Percentiles rank a stretch among this genome's conserved stretches.
phyloP scores from a whole-genome alignment of 2,797 vertebrate genomes.

The Sebastiscus albofasciatus region DNA sequence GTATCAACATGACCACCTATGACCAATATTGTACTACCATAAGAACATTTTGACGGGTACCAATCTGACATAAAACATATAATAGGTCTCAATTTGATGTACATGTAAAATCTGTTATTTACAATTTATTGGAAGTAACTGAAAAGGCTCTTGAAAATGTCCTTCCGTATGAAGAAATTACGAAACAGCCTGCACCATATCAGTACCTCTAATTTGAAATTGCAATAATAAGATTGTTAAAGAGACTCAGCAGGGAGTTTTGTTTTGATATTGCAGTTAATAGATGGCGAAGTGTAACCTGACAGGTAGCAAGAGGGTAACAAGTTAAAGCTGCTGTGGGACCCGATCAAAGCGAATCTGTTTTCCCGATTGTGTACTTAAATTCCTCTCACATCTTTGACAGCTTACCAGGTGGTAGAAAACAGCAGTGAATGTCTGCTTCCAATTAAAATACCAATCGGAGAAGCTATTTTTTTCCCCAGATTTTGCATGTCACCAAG shows the following conservation, averaged over 20 bases:
- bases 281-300: constrained; percentile 6
- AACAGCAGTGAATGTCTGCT: constrained; percentile 28
- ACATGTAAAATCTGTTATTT: background rate
- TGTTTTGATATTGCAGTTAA: constrained; percentile 4
- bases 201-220: background rate
- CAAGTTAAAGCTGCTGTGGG: constrained; percentile 23
- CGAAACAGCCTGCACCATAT: background rate
- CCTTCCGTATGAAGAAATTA: background rate
- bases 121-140: background rate
- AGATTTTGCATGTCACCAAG: constrained; percentile 31
- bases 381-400: constrained; percentile 35
- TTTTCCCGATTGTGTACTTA: constrained; percentile 35
- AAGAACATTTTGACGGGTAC: background rate
- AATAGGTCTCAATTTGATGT: background rate
- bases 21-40: background rate
- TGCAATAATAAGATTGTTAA: background rate
- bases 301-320: constrained; percentile 7
- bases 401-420: constrained; percentile 37
- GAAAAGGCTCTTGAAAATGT: background rate
- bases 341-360: constrained; percentile 57
- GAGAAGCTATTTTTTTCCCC: constrained; percentile 21
- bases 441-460: constrained; percentile 60
- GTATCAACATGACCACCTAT: background rate
- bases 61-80: background rate
- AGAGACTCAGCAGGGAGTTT: background rate